Percentiles rank a stretch among this genome's conserved stretches.
Conservation (phyloP, 2,797 vertebrate species). For the Petrocephalus sullivani region DNA sequence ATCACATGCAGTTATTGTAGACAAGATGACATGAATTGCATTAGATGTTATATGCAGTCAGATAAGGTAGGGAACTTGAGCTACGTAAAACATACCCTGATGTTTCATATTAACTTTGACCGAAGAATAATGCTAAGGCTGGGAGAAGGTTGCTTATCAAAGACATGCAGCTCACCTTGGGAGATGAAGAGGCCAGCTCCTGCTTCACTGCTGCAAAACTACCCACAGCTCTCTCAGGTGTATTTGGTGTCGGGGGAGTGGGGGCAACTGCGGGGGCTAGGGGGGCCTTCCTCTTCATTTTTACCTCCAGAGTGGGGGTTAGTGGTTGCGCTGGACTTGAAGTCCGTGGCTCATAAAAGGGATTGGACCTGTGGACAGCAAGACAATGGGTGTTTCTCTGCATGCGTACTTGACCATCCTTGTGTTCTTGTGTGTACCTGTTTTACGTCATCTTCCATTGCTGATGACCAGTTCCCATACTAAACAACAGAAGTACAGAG, state of each 20-base stretch:
- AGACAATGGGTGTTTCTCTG: background rate
- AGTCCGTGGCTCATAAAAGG: slow-evolving; percentile 11
- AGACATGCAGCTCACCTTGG: background rate
- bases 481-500: no score
- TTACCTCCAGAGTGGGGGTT: background rate
- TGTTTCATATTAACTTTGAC: background rate
- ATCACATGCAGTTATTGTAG: background rate
- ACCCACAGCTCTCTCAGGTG: background rate
- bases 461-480: no score
- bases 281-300: slow-evolving; percentile 8
- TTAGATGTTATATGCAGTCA: background rate
- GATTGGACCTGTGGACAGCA: slow-evolving; percentile 2
- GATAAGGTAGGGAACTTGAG: background rate
- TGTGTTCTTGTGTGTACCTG: no score
- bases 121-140: background rate
- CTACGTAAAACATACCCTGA: background rate
- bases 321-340: background rate
- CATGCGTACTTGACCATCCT: no score
- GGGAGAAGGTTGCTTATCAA: background rate
- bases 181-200: slow-evolving; percentile 17
- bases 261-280: background rate
- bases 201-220: background rate
- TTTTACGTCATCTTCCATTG: no score
- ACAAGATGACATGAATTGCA: background rate
- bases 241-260: background rate